These are phyloP conservation scores for Tragelaphus eurycerus DNA, from an alignment of 2,797 vertebrate genomes.

Conservation along the genomic window DNA sequence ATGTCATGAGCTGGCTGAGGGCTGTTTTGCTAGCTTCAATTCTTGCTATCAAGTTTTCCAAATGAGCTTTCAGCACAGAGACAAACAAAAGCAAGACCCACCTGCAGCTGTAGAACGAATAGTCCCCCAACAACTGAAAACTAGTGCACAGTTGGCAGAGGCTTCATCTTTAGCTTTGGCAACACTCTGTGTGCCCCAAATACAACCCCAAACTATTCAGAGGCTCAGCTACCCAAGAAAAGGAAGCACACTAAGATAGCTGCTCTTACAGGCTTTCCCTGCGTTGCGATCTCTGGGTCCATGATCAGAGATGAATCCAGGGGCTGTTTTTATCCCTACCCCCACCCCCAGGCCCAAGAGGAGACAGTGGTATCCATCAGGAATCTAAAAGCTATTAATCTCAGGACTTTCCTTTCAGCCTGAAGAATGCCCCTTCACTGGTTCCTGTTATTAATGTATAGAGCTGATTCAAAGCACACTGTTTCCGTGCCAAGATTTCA, in stretches of 20 bases:
- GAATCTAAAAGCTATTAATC: background rate
- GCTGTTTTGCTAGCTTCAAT: background rate
- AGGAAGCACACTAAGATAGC: background rate
- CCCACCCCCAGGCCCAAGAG: background rate
- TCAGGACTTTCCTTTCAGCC: constrained; percentile 44
- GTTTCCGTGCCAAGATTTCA: constrained; percentile 55
- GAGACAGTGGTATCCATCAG: constrained; percentile 57
- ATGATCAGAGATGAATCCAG: constrained; percentile 34
- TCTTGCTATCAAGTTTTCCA: background rate
- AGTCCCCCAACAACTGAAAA: background rate
- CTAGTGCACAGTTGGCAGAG: background rate
- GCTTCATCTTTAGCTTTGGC: constrained; percentile 1
- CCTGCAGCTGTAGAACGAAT: background rate
- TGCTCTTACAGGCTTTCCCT: background rate
- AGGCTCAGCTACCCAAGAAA: background rate
- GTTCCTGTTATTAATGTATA: constrained; percentile 44
- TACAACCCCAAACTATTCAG: background rate
- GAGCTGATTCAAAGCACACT: constrained; percentile 30
- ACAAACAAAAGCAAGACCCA: constrained; percentile 36
- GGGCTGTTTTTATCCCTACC: background rate
- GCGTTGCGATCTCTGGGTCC: background rate
- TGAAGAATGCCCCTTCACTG: constrained; percentile 41
- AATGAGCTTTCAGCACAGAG: background rate
- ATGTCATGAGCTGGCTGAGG: background rate
- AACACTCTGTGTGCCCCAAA: background rate